A percentile compares a stretch with the other conserved stretches of the same genome.
These are phyloP conservation scores for Sebastes itinus DNA, from an alignment of 2,797 vertebrate species.

Conservation along the genomic window DNA sequence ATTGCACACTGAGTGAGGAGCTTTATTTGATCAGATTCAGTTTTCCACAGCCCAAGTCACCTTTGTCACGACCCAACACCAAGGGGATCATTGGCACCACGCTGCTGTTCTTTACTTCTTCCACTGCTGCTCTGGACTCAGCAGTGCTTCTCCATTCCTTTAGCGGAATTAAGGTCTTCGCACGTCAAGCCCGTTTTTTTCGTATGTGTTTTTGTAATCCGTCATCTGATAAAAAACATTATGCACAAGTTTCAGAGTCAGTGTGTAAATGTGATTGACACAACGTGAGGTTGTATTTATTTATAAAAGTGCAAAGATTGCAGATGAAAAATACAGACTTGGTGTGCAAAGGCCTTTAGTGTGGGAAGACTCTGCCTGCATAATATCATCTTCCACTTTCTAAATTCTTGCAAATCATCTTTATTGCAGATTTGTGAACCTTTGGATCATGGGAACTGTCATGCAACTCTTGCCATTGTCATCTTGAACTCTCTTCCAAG, in stretches of 20 bases:
- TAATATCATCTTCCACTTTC: not conserved
- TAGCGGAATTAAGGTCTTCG: too few species aligned
- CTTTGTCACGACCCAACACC: not conserved
- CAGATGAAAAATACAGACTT: too few species aligned
- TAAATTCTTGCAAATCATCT: not conserved
- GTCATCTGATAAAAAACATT: too few species aligned
- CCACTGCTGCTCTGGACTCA: not conserved
- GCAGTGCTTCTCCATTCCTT: not conserved
- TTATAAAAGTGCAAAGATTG: too few species aligned
- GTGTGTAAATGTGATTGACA: too few species aligned
- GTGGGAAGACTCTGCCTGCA: not conserved
- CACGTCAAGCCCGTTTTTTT: fast-evolving
- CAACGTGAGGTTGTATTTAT: too few species aligned
- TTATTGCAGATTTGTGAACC: not conserved
- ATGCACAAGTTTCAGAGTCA: too few species aligned
- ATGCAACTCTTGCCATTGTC: not conserved
- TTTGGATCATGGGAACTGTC: not conserved
- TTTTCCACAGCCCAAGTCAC: not conserved
- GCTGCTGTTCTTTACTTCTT: not conserved
- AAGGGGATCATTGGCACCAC: not conserved
- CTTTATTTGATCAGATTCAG: not conserved
- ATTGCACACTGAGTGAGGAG: not conserved
- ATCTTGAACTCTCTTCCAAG: not conserved
- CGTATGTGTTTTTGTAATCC: too few species aligned
- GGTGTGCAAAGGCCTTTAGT: too few species aligned